phyloP scores from a whole-genome alignment of 1,140 invertebrate genomes.

The Apocrypta bakeri region DNA sequence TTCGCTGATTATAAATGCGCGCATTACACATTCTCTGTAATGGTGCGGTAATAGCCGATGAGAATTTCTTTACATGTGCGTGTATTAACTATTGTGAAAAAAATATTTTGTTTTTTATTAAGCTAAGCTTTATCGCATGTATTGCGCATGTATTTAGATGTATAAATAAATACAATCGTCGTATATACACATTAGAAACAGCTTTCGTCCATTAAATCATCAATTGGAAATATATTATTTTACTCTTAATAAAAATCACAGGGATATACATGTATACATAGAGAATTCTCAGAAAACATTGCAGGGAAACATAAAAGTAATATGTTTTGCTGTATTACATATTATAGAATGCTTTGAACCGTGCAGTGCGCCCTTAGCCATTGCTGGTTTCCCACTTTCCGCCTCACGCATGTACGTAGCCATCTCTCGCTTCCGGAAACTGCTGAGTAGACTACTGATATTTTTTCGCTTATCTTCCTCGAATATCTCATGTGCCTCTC shows the following conservation, averaged over 20 bases:
- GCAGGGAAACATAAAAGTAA: conserved; percentile 55
- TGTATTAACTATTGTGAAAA: no score
- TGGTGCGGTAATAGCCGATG: no score
- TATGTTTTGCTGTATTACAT: conserved; percentile 57
- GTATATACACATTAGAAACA: neutral
- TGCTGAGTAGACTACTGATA: conserved; percentile 3
- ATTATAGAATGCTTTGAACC: conserved; percentile 46
- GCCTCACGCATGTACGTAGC: neutral
- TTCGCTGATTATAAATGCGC: no score
- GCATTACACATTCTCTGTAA: no score
- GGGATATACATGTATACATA: neutral
- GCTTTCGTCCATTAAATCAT: neutral
- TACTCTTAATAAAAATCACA: neutral
- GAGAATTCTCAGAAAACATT: conserved; percentile 37
- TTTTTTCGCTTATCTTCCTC: conserved; percentile 19
- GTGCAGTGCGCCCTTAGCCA: neutral
- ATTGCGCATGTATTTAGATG: no score
- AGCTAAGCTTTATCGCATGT: neutral
- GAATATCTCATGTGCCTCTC: neutral
- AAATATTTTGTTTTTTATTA: neutral
- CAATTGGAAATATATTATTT: no score
- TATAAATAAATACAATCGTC: neutral
- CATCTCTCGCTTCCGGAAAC: neutral
- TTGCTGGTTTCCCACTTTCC: neutral
- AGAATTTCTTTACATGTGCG: no score